Evolutionary conservation across 2,888 invertebrate species (phyloP).

Genomic region (Lasioglossum figueresi): DNA sequence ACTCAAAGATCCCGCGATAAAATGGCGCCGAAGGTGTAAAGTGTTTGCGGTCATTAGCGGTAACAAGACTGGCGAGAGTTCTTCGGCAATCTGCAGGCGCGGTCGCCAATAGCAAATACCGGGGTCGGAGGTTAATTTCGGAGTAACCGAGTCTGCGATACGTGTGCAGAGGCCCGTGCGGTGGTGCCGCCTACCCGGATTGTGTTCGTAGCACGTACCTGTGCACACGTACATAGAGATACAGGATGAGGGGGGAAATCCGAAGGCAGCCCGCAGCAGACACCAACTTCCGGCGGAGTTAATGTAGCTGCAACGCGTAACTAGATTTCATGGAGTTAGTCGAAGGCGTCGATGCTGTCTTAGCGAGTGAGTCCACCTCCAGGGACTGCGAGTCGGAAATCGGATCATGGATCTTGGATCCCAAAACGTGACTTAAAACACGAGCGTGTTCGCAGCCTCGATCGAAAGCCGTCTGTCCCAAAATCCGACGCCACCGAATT

Average conservation of each 20-base stretch:
- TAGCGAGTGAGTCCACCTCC: conserved; percentile 53
- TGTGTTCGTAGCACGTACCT: conserved; percentile 9
- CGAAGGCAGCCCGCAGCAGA: conserved; percentile 32
- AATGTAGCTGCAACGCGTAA: conserved; percentile 69
- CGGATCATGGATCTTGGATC: conserved; percentile 66
- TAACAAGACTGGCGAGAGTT: conserved; percentile 14
- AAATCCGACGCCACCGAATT: neutral
- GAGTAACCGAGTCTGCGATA: conserved; percentile 25
- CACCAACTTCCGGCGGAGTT: conserved; percentile 70
- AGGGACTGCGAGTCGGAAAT: conserved; percentile 52
- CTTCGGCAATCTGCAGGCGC: conserved; percentile 15
- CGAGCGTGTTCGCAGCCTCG: conserved; percentile 13
- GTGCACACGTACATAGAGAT: neutral
- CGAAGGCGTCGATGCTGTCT: conserved; percentile 66
- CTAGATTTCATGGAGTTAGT: conserved; percentile 70
- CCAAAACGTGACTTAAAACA: conserved; percentile 65
- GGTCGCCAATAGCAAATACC: conserved; percentile 33
- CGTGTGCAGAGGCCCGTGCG: conserved; percentile 9
- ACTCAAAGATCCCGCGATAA: neutral
- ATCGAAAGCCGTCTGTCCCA: conserved; percentile 4
- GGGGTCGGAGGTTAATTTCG: conserved; percentile 43
- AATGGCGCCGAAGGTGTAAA: neutral
- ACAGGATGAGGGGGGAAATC: neutral
- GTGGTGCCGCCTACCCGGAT: neutral
- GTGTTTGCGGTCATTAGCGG: neutral